Conservation (phyloP, 2,113 vertebrate genomes). For the Microcebus ravelobensis region DNA sequence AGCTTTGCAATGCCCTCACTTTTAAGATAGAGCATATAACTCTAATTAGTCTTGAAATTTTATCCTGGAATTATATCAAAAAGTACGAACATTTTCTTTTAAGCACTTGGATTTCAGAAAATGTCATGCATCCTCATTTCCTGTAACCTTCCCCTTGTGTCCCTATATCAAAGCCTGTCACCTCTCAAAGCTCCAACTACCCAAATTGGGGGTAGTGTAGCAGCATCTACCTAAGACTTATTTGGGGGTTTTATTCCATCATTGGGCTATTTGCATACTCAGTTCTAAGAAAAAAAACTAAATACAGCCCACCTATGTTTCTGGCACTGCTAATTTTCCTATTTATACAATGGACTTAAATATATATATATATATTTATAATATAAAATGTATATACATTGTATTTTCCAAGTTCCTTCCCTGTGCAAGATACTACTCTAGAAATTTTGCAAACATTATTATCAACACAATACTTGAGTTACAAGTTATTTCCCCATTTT, state of each 20-base stretch:
- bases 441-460: not conserved
- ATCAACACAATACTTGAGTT: not conserved
- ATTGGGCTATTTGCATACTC: not conserved
- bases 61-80: not conserved
- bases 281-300: not conserved
- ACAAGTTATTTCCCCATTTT: not conserved
- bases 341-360: not conserved
- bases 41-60: slow-evolving; percentile 36
- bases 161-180: not conserved
- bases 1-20: not conserved
- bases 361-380: not conserved
- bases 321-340: not conserved
- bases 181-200: not conserved
- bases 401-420: not conserved
- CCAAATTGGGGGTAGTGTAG: not conserved
- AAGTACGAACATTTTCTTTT: not conserved
- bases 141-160: not conserved
- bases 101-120: not conserved
- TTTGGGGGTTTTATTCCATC: not conserved
- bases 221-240: accelerated
- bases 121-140: not conserved
- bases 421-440: not conserved
- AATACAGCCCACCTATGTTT: not conserved
- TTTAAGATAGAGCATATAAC: not conserved
- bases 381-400: not conserved